Percentiles rank a stretch among this genome's conserved stretches.
phyloP scores from a whole-genome alignment of 1,140 invertebrate genomes.

The Augochlora pura region DNA sequence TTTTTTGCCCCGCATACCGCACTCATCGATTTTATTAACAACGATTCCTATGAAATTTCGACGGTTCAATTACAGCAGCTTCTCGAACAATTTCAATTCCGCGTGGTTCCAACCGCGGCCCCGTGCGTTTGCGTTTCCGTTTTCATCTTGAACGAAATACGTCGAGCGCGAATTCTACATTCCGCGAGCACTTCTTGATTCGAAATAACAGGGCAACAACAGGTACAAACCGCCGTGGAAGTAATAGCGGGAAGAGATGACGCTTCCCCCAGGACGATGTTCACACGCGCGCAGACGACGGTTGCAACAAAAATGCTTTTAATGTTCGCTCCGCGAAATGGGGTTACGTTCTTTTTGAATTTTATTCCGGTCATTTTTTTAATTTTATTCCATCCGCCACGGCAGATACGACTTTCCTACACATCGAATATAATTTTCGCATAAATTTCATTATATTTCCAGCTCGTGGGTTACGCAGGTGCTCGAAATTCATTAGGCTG shows the following conservation, averaged over 20 bases:
- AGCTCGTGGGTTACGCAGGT: too few species aligned
- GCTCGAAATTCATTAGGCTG: too few species aligned
- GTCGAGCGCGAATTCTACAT: not conserved
- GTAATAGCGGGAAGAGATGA: constrained; percentile 10
- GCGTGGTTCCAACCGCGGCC: too few species aligned
- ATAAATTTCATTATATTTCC: not conserved
- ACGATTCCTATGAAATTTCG: too few species aligned
- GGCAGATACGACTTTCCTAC: too few species aligned
- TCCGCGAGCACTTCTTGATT: constrained; percentile 17
- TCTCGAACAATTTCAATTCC: constrained; percentile 18
- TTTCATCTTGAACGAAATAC: not conserved
- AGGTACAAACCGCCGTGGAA: constrained; percentile 12
- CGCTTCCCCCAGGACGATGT: not conserved
- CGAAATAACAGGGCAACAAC: not conserved
- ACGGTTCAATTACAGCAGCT: too few species aligned
- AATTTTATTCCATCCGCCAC: not conserved
- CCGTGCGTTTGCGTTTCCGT: constrained; percentile 14
- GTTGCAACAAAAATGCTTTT: not conserved
- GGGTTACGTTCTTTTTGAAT: not conserved
- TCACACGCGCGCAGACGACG: not conserved
- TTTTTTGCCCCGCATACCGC: too few species aligned
- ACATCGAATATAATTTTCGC: not conserved
- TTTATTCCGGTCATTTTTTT: not conserved
- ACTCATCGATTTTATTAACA: too few species aligned
- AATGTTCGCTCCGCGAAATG: too few species aligned